Base-by-base conservation (phyloP, 2,888 invertebrate genomes). In the Drosophila meridionalis region DNA sequence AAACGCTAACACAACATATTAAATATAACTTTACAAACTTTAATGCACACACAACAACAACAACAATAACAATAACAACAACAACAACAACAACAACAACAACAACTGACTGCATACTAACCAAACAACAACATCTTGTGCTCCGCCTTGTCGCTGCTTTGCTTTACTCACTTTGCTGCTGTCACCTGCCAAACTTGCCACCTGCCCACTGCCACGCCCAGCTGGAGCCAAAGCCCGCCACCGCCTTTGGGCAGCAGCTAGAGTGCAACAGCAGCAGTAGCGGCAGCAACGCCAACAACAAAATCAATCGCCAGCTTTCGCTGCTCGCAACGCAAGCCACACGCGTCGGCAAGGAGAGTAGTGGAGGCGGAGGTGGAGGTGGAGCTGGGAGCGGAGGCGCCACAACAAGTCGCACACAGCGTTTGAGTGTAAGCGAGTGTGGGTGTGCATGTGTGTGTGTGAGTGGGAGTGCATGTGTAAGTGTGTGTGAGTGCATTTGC, bases 391-490 rank as follows among this genome's bases (percentile, higher is more conserved):
- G 79, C 66, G 70, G 66, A 50, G 87, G 84, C 65, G 73, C 74
- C 58, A 74, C 77, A 67, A 66, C 82, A 67, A 87, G 76, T 65
- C 88, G 93, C 93, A 95, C 96, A 92, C 95, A 96, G 91, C 96
- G 95, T 95, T 95, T 96, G 93, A 95, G 96, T 94, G 96, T 96
- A 96, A 96, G 96, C 93, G 58, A 59, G 68, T 63, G 68, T 58
- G 58, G 9, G 48, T 53, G 50, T 32, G 43, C 42, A 28, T 59
- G 47, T 56, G 58, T 42, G 48, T 36, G 38, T 47, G 30, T 56
- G 55, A 55, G 57, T 50, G 60, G 20, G 20, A 20, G 20, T 20
- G 20, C 20, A 20, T 70, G 48, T 14, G 34, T 53, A 67, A 50
- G 52, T 59, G 65, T 47, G 48, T 66, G 53, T 62, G 28, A 0